Base-by-base conservation (phyloP, 2,888 invertebrate genomes). In the Drosophila gaucha region DNA sequence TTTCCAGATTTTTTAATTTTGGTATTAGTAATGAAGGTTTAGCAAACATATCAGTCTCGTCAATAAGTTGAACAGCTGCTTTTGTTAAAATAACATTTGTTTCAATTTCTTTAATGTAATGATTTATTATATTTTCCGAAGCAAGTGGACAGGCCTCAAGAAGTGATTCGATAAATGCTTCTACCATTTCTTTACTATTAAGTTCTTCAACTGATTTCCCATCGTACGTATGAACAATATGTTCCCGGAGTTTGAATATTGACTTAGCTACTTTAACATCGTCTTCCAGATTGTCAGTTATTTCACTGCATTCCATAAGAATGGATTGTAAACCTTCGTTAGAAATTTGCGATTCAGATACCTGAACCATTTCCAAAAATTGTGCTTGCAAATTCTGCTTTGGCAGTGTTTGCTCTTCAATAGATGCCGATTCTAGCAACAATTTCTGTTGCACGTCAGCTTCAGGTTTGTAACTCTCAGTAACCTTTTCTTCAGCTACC, bases 191-290 rank as follows among this genome's bases (percentile, higher is more conserved):
- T 18, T 52, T 58, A 9, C 33, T 49, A 12, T 36, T 12, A 43
- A 56, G 58, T 0, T 86, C 75, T 10, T 74, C 67, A 1, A 47
- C 47, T 0, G 71, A 24, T 18, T 75, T 75, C 0, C 80, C 87
- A 50, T 90, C 89, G 47, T 89, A 89, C 0, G 91, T 90, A 14
- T 91, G 90, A 3, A 91, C 89, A 44, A 90, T 86, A 22, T 89
- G 89, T 43, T 90, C 85, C 38, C 82, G 70, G 5, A 91, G 60
- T 46, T 89, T 89, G 3, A 91, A 90, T 38, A 90, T 72, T 9
- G 78, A 70, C 57, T 89, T 89, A 1, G 67, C 44, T 9, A 86
- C 60, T 20, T 70, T 62, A 3, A 73, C 78, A 6, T 36, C 12
- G 39, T 79, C 72, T 8, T 57, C 20, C 0, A 69, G 26, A 14